These are phyloP conservation scores for Deroplatys truncata DNA, from an alignment of 2,888 invertebrate species.

Conservation along the genomic window DNA sequence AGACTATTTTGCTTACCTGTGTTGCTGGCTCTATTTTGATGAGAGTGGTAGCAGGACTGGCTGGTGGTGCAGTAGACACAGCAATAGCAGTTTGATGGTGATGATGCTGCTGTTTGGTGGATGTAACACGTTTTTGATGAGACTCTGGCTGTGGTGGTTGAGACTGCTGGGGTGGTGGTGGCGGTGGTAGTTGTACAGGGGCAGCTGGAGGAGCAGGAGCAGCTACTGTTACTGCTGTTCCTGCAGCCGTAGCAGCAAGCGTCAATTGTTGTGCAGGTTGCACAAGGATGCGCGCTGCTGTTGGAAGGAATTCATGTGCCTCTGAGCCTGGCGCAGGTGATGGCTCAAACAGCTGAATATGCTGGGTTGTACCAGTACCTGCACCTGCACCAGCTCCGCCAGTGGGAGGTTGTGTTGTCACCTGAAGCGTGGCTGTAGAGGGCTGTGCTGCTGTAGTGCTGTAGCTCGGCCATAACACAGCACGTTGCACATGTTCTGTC, in stretches of 20 bases:
- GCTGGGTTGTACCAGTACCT: background rate
- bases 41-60: background rate
- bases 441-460: constrained; percentile 42
- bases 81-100: background rate
- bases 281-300: constrained; percentile 60
- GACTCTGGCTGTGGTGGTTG: background rate
- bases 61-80: background rate
- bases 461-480: constrained; percentile 72
- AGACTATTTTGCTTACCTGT: background rate
- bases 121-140: background rate
- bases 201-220: constrained; percentile 29
- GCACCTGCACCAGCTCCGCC: background rate
- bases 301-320: constrained; percentile 46
- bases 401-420: background rate
- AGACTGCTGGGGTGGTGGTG: background rate
- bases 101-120: background rate
- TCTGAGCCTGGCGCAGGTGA: background rate
- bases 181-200: background rate
- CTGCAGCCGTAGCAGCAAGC: constrained; percentile 34
- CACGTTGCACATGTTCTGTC: constrained; percentile 64
- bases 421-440: background rate
- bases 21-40: background rate
- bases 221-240: background rate
- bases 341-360: constrained; percentile 26
- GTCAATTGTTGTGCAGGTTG: constrained; percentile 43